phyloP scores from a whole-genome alignment of 2,797 vertebrate species.

The Danionella dracula region DNA sequence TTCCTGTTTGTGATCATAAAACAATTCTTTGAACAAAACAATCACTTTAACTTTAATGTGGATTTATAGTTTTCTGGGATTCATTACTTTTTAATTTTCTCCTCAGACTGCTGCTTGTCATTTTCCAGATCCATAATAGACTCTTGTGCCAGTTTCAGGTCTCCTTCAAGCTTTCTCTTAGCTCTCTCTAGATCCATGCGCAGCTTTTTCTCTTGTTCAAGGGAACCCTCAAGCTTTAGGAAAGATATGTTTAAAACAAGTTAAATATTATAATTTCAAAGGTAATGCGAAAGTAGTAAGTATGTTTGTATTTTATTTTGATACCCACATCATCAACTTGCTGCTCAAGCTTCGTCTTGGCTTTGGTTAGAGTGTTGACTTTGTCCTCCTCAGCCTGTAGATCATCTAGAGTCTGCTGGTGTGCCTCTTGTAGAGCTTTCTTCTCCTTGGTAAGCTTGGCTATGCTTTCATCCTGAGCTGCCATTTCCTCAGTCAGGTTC shows the following conservation, averaged over 20 bases:
- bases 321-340: constrained; percentile 82
- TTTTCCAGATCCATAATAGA: constrained; percentile 78
- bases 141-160: constrained; percentile 81
- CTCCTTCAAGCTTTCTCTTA: constrained; percentile 83
- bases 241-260: neutral
- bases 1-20: constrained; percentile 63
- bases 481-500: constrained; percentile 67
- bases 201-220: constrained; percentile 84
- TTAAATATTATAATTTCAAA: too few species aligned
- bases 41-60: too few species aligned
- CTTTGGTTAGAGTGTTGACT: constrained; percentile 74
- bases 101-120: constrained; percentile 79
- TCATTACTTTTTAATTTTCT: constrained; percentile 57
- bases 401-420: constrained; percentile 63
- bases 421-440: constrained; percentile 63
- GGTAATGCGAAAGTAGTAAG: neutral
- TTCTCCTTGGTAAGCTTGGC: constrained; percentile 65
- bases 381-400: constrained; percentile 75
- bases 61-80: too few species aligned
- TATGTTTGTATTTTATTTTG: neutral
- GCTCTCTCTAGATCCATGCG: constrained; percentile 78
- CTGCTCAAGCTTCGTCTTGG: constrained; percentile 81
- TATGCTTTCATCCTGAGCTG: constrained; percentile 63
- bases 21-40: too few species aligned
- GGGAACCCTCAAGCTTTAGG: constrained; percentile 75